Evolutionary conservation across 2,888 invertebrate species (phyloP), one percentile per base, ranked within the genome.

Genomic region (Cacoxenus indagator): DNA sequence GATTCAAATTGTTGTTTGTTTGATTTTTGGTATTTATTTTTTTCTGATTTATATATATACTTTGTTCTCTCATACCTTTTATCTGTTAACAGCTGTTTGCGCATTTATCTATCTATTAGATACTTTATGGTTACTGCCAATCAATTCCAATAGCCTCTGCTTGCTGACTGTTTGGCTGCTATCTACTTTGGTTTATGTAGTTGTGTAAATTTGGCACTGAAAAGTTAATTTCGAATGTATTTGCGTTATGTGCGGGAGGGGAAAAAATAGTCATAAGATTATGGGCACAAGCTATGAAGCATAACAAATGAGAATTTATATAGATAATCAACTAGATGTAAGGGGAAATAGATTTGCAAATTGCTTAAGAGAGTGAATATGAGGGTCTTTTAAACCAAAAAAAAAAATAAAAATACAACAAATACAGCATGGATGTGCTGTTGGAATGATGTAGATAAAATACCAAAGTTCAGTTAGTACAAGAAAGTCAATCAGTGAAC

Each of bases 101-200:
- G 61, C 19, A 22, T 62, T 43, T 45, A 61, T 62, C 45, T 45
- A 62, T 62, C 45, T 43, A 62, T 62, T 45, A 62, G 61, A 43
- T 62, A 62, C 24, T 62, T 62, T 62, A 62, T 62, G 43, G 61
- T 62, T 62, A 45, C 45, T 62, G 61, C 45, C 61, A 62, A 45
- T 62, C 61, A 62, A 62, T 62, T 43, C 24, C 61, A 62, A 62
- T 51, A 19, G 51, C 51, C 51, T 19, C 51, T n/a, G 48, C 48
- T 48, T 48, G 48, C 48, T 8, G 14, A 1, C 29, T 27, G 14
- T 24, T 57, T 59, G 59, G 29, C 59, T 37, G 59, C n/a, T 37
- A 59, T 59, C 59, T 59, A 59, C 31, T 59, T 59, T 59, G 19
- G 59, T n/a, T n/a, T n/a, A n/a, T 11, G 19, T 59, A 59, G 31